These are phyloP conservation scores for Menidia beryllina DNA, from an alignment of 2,113 vertebrate genomes.

Conservation along the genomic window DNA sequence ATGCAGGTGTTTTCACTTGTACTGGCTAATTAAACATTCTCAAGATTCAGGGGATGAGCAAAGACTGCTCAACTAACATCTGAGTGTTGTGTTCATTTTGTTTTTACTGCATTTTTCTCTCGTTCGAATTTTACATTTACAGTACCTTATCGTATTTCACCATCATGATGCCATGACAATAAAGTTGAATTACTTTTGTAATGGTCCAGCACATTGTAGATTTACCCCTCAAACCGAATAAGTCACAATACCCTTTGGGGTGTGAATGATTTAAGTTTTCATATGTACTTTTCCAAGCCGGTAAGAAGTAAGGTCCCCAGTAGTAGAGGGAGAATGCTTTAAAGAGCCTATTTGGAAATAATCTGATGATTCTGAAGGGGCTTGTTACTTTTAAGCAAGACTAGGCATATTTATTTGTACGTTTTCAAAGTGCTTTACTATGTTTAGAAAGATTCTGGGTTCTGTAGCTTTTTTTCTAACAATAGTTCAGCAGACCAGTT, in stretches of 20 bases:
- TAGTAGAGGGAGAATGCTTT: conserved; percentile 5
- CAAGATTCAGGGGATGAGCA: conserved; percentile 5
- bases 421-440: no score
- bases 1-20: conserved; percentile 50
- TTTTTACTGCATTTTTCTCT: background rate
- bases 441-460: background rate
- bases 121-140: background rate
- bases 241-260: conserved; percentile 8
- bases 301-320: background rate
- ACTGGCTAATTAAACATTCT: conserved; percentile 27
- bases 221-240: conserved; percentile 19
- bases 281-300: conserved; percentile 16
- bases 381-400: conserved; percentile 9
- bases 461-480: background rate
- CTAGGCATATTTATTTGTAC: no score
- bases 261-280: conserved; percentile 2
- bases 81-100: background rate
- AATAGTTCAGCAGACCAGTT: background rate
- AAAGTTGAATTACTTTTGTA: conserved; percentile 22
- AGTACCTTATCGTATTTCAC: no score
- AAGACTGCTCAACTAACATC: conserved; percentile 15
- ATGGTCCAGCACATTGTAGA: conserved; percentile 7
- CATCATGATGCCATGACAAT: background rate
- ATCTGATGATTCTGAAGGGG: conserved; percentile 1
- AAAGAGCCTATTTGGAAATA: conserved; percentile 15